phyloP scores from a whole-genome alignment of 2,888 invertebrate genomes.

The Caenorhabditis wallacei region DNA sequence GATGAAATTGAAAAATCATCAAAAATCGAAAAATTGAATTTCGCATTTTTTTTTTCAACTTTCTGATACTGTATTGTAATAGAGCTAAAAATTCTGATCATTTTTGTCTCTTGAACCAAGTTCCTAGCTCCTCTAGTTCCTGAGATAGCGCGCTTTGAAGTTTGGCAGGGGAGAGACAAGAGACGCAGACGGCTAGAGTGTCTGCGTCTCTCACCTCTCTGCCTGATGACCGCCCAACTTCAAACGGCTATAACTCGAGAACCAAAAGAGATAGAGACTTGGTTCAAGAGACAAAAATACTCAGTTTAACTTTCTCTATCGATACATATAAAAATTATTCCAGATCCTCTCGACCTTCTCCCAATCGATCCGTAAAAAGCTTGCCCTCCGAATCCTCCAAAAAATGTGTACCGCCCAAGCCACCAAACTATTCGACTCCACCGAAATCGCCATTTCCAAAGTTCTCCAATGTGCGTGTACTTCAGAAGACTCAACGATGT shows the following conservation, averaged over 20 bases:
- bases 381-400: constrained; percentile 56
- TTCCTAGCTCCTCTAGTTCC: neutral
- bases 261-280: neutral
- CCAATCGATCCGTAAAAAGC: constrained; percentile 47
- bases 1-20: too few species aligned
- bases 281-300: neutral
- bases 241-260: neutral
- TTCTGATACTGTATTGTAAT: too few species aligned
- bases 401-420: constrained; percentile 68
- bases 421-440: constrained; percentile 54
- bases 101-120: neutral
- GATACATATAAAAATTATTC: neutral
- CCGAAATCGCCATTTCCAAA: constrained; percentile 58
- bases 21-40: too few species aligned
- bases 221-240: neutral
- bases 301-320: neutral
- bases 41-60: too few species aligned
- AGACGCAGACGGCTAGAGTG: neutral
- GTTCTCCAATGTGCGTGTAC: constrained; percentile 47
- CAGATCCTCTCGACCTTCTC: constrained; percentile 52
- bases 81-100: neutral
- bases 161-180: neutral
- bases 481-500: constrained; percentile 52
- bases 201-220: neutral
- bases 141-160: neutral